Evolutionary conservation across 2,797 vertebrate species (phyloP).

Genomic region (Acanthornis magna): DNA sequence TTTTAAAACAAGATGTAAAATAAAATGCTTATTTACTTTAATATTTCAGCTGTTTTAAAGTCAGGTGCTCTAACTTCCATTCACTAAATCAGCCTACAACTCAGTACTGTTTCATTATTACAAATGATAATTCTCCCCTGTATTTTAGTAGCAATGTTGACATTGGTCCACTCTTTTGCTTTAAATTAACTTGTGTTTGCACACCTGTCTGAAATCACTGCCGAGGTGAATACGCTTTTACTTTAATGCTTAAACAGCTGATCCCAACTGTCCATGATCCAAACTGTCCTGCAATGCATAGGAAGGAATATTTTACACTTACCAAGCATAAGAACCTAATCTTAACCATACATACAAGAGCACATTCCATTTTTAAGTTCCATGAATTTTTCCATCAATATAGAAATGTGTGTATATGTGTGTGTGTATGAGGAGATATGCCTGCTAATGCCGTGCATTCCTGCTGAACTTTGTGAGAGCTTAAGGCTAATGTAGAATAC

Average conservation of each 20-base stretch:
- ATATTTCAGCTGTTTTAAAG: background rate
- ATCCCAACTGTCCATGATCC: background rate
- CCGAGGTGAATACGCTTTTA: background rate
- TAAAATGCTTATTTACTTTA: background rate
- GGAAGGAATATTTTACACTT: background rate
- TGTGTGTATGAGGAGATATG: background rate
- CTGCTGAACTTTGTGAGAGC: background rate
- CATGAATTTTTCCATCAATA: background rate
- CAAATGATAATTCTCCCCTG: background rate
- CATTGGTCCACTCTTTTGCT: background rate
- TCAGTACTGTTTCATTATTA: background rate
- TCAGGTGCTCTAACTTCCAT: background rate
- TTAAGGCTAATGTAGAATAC: background rate
- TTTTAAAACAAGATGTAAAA: background rate
- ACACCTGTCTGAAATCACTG: background rate
- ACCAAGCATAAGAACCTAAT: background rate
- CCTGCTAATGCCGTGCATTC: background rate
- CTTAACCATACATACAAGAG: background rate
- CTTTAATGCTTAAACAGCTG: background rate
- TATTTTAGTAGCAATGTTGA: background rate
- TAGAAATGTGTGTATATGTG: rapidly evolving
- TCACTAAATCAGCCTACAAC: background rate
- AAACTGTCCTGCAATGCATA: background rate
- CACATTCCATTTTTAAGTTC: background rate
- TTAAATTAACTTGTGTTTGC: background rate